These are phyloP conservation scores for Echeneis naucrates DNA, from an alignment of 2,797 vertebrate species.

Conservation along the genomic window DNA sequence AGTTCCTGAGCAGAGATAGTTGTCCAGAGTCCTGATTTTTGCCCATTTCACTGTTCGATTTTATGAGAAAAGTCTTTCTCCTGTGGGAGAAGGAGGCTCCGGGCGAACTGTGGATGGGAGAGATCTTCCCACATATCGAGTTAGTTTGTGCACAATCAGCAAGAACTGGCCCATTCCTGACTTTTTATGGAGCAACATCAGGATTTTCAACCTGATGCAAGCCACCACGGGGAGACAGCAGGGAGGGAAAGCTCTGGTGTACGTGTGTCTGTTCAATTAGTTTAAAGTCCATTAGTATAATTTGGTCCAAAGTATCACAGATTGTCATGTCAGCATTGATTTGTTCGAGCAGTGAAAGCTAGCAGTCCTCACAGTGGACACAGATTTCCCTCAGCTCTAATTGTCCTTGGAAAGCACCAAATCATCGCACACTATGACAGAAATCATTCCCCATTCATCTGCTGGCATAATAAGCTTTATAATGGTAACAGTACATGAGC, in stretches of 20 bases:
- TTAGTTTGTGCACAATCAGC: not conserved
- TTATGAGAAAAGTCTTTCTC: not conserved
- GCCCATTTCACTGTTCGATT: not conserved
- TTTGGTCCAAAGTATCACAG: constrained; percentile 1
- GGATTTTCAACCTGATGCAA: constrained; percentile 2
- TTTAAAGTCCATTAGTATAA: not conserved
- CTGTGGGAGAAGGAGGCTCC: not conserved
- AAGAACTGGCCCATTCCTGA: not conserved
- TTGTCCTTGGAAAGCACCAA: constrained; percentile 69
- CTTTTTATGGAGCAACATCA: not conserved
- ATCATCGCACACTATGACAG: constrained; percentile 34
- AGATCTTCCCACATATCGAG: constrained; percentile 9
- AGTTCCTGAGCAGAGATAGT: no score
- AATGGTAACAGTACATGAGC: constrained; percentile 33
- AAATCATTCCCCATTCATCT: constrained; percentile 62
- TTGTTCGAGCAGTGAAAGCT: not conserved
- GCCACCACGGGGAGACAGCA: not conserved
- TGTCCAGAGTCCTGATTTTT: not conserved
- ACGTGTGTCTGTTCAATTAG: not conserved
- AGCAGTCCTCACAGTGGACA: not conserved
- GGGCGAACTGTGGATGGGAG: not conserved
- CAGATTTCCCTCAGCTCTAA: constrained; percentile 64
- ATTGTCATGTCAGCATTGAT: not conserved
- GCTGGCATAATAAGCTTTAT: constrained; percentile 59
- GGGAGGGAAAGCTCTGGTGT: not conserved